Conservation (phyloP, 2,888 invertebrate species). For the Deilephila porcellus region DNA sequence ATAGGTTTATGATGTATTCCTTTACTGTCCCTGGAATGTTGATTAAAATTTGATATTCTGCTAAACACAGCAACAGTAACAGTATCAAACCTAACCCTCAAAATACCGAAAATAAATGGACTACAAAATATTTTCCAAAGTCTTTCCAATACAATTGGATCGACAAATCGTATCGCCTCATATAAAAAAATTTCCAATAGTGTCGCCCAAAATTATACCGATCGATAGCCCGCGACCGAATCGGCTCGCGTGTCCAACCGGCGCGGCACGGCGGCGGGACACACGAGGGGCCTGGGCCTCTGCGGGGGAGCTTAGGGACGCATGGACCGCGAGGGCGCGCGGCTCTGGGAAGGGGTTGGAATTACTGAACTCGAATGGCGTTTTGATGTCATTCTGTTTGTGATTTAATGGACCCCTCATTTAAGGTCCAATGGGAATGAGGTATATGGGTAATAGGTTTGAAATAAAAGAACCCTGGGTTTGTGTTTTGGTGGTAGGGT, state of each 20-base stretch:
- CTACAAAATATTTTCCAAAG: no score
- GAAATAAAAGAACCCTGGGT: no score
- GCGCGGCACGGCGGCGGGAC: no score
- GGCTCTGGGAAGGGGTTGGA: neutral
- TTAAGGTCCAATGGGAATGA: neutral
- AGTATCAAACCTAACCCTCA: neutral
- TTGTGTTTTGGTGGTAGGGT: no score
- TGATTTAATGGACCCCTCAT: neutral
- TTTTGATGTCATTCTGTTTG: neutral
- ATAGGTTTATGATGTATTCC: no score
- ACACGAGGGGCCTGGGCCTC: neutral
- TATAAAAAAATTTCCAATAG: neutral
- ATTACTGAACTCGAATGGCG: neutral
- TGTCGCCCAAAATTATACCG: slow-evolving; percentile 11
- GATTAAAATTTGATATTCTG: no score
- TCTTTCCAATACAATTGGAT: neutral
- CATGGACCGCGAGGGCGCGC: no score
- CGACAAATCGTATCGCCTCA: neutral
- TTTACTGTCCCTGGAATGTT: no score
- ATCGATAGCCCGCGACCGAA: slow-evolving; percentile 9
- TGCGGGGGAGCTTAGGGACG: no score
- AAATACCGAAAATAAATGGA: neutral
- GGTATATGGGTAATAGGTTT: neutral
- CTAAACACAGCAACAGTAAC: no score
- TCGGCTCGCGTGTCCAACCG: neutral